Conservation (phyloP, 2,888 invertebrate species). For the Pherbina coryleti region DNA sequence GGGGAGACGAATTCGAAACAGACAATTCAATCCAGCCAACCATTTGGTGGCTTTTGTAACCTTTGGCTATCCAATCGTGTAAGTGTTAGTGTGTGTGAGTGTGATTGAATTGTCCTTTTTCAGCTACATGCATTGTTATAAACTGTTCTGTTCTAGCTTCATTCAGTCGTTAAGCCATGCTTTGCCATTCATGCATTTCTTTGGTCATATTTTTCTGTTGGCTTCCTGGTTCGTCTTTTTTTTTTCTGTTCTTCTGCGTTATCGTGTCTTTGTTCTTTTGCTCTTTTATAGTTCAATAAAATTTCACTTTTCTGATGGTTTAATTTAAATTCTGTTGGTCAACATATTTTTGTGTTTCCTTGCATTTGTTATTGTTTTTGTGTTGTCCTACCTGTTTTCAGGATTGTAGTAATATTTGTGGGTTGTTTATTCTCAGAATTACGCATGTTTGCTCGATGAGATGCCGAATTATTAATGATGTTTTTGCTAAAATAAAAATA, state of each 20-base stretch:
- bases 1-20: neutral
- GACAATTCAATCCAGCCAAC: neutral
- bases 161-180: conserved; percentile 21
- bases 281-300: conserved; percentile 25
- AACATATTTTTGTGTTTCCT: neutral
- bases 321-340: conserved; percentile 26
- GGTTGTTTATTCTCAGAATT: neutral
- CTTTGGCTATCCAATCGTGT: neutral
- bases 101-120: conserved; percentile 10
- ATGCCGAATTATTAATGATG: neutral
- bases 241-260: neutral
- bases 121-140: neutral
- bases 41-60: neutral
- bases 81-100: neutral
- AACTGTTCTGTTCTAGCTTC: neutral
- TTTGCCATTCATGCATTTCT: conserved; percentile 17
- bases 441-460: neutral
- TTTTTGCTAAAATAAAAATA: neutral
- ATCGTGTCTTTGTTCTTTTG: neutral
- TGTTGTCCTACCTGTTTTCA: neutral
- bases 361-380: neutral
- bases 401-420: neutral
- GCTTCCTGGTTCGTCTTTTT: neutral
- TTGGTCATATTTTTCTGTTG: conserved; percentile 3
- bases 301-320: conserved; percentile 17